Evolutionary conservation across 1,140 invertebrate genomes (phyloP).

Genomic region (Panagrolaimus sp.): DNA sequence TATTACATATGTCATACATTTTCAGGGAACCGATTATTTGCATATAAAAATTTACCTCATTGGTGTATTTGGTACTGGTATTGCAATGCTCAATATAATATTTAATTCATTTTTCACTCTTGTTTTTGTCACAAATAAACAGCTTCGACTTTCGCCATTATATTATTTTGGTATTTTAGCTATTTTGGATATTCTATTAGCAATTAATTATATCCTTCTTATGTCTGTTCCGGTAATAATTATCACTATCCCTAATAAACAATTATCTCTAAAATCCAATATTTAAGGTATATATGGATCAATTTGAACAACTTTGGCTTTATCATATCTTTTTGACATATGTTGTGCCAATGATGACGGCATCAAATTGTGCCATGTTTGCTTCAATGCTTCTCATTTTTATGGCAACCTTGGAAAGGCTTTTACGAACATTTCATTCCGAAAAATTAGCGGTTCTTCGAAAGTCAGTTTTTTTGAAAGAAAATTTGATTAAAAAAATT

Average conservation of each 20-base stretch:
- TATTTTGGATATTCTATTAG: slow-evolving; percentile 52
- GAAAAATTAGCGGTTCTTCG: slow-evolving; percentile 32
- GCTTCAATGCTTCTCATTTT: slow-evolving; percentile 55
- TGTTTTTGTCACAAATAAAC: slow-evolving; percentile 48
- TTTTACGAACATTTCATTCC: slow-evolving; percentile 51
- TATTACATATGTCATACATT: background rate
- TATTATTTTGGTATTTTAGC: slow-evolving; percentile 58
- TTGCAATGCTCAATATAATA: slow-evolving; percentile 53
- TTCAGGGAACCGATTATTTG: slow-evolving; percentile 41
- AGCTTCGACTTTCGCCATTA: slow-evolving; percentile 47
- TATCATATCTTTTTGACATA: slow-evolving; percentile 54
- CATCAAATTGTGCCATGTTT: slow-evolving; percentile 52
- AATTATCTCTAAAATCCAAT: background rate
- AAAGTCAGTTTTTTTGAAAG: slow-evolving; percentile 42
- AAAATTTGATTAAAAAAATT: no score
- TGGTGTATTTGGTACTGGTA: slow-evolving; percentile 50
- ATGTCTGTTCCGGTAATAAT: slow-evolving; percentile 54
- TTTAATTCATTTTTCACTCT: slow-evolving; percentile 58
- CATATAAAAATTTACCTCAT: slow-evolving; percentile 55
- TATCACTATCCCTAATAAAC: background rate
- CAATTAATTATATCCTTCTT: slow-evolving; percentile 54
- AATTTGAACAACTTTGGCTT: slow-evolving; percentile 43
- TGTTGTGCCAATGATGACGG: slow-evolving; percentile 50
- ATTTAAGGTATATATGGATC: slow-evolving; percentile 52
- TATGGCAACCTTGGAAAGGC: slow-evolving; percentile 51